Evolutionary conservation across 30 jellyfish, hydroid and myxozoan species (phyloP).

Genomic region (Hydractinia symbiolongicarpus): DNA sequence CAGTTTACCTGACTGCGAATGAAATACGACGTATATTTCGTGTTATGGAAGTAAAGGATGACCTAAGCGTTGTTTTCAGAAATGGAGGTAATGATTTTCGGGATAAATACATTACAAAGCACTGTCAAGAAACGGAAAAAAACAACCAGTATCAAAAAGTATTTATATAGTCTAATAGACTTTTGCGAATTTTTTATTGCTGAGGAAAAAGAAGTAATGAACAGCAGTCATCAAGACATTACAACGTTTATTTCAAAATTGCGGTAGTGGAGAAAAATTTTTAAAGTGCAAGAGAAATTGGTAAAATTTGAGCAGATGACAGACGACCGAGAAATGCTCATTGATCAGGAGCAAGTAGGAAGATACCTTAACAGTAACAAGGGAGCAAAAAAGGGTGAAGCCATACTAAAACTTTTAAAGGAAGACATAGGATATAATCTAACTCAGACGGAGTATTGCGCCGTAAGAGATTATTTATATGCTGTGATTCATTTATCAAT

Average conservation of each 20-base stretch:
- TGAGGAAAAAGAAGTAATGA: not conserved
- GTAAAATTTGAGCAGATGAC: not conserved
- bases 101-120: not conserved
- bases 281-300: not conserved
- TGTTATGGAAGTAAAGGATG: not conserved
- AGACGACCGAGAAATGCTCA: not conserved
- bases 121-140: not conserved
- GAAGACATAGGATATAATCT: not conserved
- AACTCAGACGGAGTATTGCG: slow-evolving; percentile 3
- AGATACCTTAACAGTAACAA: not conserved
- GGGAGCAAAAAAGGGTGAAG: not conserved
- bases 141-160: not conserved
- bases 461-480: slow-evolving; percentile 4
- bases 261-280: not conserved
- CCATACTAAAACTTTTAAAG: not conserved
- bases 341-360: not conserved
- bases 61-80: not conserved
- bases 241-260: not conserved
- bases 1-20: not conserved
- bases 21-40: not conserved
- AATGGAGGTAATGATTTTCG: not conserved
- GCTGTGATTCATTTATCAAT: not conserved
- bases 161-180: not conserved
- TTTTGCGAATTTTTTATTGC: not conserved
- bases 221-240: not conserved